Evolutionary conservation across 2,888 invertebrate species (phyloP).

Genomic region (Caenorhabditis sp.): DNA sequence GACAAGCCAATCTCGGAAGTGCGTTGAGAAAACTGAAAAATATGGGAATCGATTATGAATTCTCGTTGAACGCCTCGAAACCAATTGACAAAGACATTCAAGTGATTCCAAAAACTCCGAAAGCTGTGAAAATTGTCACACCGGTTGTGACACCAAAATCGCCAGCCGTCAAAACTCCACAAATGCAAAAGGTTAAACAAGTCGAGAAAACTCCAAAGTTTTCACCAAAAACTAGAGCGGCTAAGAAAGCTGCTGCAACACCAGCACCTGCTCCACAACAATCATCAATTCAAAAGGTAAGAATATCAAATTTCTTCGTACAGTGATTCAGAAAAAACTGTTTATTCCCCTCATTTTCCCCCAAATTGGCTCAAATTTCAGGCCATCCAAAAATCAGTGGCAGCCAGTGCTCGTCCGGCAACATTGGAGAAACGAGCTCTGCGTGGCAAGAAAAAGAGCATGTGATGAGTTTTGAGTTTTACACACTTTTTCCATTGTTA

Average conservation of each 20-base stretch:
- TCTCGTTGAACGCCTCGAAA: constrained; percentile 1
- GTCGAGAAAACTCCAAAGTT: constrained; percentile 17
- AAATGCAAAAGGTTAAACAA: constrained; percentile 10
- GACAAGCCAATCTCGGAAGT: constrained; percentile 8
- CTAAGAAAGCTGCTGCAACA: constrained; percentile 28
- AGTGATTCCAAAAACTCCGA: constrained; percentile 9
- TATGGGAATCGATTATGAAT: constrained; percentile 54
- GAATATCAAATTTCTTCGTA: not conserved
- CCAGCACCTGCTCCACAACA: constrained; percentile 10
- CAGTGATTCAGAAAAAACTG: too few relatives aligned
- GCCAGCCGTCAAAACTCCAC: constrained; percentile 5
- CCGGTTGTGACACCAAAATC: constrained; percentile 4
- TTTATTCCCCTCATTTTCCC: too few relatives aligned
- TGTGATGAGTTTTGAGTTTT: constrained; percentile 9
- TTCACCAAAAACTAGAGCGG: constrained; percentile 38
- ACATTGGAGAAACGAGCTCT: constrained; percentile 14
- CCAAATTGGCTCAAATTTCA: too few relatives aligned
- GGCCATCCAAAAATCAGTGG: constrained; percentile 31
- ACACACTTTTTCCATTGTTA: constrained; percentile 7
- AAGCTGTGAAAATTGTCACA: not conserved
- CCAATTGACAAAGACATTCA: not conserved
- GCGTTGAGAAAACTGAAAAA: constrained; percentile 31
- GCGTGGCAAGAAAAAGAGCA: constrained; percentile 40
- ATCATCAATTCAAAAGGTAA: constrained; percentile 28
- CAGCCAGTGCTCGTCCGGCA: constrained; percentile 34